phyloP scores from a whole-genome alignment of 1,140 invertebrate species.

The Diachasma alloeum region DNA sequence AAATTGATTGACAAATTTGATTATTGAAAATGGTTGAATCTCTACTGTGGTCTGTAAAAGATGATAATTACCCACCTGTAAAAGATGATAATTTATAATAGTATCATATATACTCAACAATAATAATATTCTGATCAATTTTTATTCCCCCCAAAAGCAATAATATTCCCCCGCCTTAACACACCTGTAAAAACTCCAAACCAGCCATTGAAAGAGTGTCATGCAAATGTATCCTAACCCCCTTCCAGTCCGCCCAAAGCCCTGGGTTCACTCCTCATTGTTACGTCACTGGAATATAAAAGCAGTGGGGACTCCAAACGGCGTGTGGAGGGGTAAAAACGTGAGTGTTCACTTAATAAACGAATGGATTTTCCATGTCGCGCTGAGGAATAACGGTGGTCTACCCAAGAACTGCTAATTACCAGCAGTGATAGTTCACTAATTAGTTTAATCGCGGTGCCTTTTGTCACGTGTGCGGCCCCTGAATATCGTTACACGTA shows the following conservation, averaged over 20 bases:
- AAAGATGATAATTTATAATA: too few species aligned
- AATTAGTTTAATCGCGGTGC: slow-evolving; percentile 33
- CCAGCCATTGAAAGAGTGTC: not conserved
- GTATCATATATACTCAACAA: too few species aligned
- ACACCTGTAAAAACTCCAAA: not conserved
- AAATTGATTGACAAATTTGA: too few species aligned
- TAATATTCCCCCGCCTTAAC: not conserved
- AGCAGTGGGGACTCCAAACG: not conserved
- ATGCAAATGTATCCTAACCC: slow-evolving; percentile 16
- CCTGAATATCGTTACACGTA: not conserved
- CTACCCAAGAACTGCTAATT: slow-evolving; percentile 29
- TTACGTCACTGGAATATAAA: slow-evolving; percentile 27
- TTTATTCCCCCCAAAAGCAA: too few species aligned
- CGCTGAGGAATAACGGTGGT: not conserved
- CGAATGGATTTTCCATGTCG: slow-evolving; percentile 39
- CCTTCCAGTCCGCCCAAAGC: not conserved
- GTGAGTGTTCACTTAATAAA: slow-evolving; percentile 32
- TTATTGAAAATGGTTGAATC: too few species aligned
- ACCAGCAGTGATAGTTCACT: slow-evolving; percentile 33
- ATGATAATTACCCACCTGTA: too few species aligned
- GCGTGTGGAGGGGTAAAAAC: not conserved
- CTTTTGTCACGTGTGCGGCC: slow-evolving; percentile 16
- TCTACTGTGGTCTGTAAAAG: too few species aligned
- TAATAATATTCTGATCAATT: too few species aligned
- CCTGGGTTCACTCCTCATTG: slow-evolving; percentile 23